A percentile compares a stretch with the other conserved stretches of the same genome.
These are phyloP conservation scores for Brachionus asplanchnoidis DNA, from an alignment of 1,140 invertebrate species.

Conservation along the genomic window DNA sequence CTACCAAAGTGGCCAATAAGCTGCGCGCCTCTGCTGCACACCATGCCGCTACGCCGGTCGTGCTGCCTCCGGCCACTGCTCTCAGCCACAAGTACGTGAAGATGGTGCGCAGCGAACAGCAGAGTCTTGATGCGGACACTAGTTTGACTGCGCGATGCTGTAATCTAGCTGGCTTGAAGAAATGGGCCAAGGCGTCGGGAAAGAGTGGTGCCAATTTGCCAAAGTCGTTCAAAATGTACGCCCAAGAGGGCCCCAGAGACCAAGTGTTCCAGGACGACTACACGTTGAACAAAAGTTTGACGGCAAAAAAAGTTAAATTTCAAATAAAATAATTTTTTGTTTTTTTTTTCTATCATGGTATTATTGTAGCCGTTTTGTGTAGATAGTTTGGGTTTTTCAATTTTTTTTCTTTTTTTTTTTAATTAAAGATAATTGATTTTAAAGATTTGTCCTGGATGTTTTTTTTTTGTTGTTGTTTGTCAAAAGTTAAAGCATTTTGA, in stretches of 20 bases:
- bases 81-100: neutral
- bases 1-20: neutral
- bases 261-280: neutral
- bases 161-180: neutral
- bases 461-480: neutral
- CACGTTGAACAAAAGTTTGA: neutral
- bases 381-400: neutral
- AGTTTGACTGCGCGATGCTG: neutral
- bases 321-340: neutral
- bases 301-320: slow-evolving; percentile 19
- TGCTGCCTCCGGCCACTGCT: neutral
- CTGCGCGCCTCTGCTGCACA: neutral
- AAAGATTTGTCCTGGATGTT: neutral
- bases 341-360: no score
- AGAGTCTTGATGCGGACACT: neutral
- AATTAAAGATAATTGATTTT: neutral
- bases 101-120: neutral
- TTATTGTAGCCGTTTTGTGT: neutral
- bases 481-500: neutral
- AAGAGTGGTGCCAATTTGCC: neutral
- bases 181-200: neutral
- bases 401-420: neutral
- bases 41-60: neutral
- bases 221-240: neutral
- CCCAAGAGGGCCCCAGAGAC: neutral